Base-by-base conservation (phyloP, 2,888 invertebrate species). In the Drosophila prostipennis region DNA sequence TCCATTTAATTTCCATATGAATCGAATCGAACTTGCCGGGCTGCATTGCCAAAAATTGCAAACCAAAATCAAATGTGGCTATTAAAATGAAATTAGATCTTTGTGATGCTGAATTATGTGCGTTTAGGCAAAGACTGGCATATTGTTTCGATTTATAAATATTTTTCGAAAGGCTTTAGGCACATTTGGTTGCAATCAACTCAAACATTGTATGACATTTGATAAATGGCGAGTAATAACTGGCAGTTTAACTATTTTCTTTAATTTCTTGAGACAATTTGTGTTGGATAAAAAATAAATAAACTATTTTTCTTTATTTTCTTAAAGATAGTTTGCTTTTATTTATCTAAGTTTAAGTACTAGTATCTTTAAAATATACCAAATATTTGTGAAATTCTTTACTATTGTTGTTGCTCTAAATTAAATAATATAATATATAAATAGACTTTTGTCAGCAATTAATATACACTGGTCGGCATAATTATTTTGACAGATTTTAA, bases 1-100 rank as follows among this genome's bases (percentile, higher is more conserved):
- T 11, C 48, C 48, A 34, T 48, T 48, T 48, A 48, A 48, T 48
- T 48, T 34, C 32, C 48, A 48, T 48, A 34, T 48, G 34, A 48
- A 48, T 19, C 16, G 34, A 48, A 46, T 46, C n/a, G n/a, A 46
- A 26, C 45, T 29, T n/a, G 8, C 3, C 46, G 10, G 14, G 10
- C 14, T 29, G 32, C 48, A n/a, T 16, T 6, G 34, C 19, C 48
- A 34, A 48, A 48, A 13, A 48, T 48, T 48, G 13, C 16, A 34
- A 11, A 19, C 48, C 48, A 7, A 48, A 48, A 48, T 34, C 32
- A 48, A 48, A 48, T 48, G 48, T 48, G 48, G 48, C 48, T 19
- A 48, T 34, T 34, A 48, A 34, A 48, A 32, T 48, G 11, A 48
- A 34, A 34, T 48, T 34, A 34, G 48, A 34, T 19, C 11, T 48